Base-by-base conservation (phyloP, 2,888 invertebrate genomes). In the Allolobophora icterica region DNA sequence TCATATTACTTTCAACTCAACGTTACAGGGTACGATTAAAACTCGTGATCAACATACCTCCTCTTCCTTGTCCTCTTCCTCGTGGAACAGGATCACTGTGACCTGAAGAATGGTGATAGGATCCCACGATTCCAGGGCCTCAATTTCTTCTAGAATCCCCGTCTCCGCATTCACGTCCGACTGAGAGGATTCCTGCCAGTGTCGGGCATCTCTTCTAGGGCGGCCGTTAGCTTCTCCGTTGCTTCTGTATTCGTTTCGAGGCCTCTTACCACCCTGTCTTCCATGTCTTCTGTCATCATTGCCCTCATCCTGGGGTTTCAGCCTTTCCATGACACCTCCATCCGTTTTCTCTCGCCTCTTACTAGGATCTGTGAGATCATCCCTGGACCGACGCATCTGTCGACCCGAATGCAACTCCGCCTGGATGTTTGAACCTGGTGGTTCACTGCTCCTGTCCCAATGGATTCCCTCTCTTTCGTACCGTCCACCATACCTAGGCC, bases 311-410 rank as follows among this genome's bases (percentile, higher is more conserved):
- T 38, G 87, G 21, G 34, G 35, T 24, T 87, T 34, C 34, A 87
- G 38, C 38, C 87, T 87, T 17, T 87, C 87, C n/a, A n/a, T 8
- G 71, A 71, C 71, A 17, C 87, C 34, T 8, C 35, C 19, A 17
- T 87, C 87, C 24, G 87, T 87, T 24, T 87, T 38, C 35, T 87
- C 87, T 35, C 38, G 34, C 6, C 38, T 17, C 94, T 96, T 94
- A 19, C 90, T 92, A 33, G 92, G 11, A 83, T 93, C 93, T 5
- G 92, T 91, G 30, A 95, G 95, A 91, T 95, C 94, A 92, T 95
- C 95, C 92, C 95, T 95, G 6, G 93, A 94, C n/a, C 95, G 93
- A 33, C 93, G 93, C 71, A 38, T 4, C 87, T 87, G 87, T 38
- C 38, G 30, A 17, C 24, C 38, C 13, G 38, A 6, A 15, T 33